phyloP scores from a whole-genome alignment of 2,888 invertebrate genomes.

The Plagodis pulveraria region DNA sequence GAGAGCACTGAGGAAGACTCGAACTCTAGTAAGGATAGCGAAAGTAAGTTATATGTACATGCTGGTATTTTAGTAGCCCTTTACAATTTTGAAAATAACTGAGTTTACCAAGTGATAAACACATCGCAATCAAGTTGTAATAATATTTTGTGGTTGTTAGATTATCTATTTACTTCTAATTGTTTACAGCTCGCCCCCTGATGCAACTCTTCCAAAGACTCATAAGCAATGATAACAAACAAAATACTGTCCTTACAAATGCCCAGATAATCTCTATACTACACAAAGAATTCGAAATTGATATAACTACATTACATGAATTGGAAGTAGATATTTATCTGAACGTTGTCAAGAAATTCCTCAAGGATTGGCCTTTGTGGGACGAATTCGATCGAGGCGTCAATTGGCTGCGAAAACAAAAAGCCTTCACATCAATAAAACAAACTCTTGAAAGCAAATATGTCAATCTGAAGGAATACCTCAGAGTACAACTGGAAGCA shows the following conservation, averaged over 20 bases:
- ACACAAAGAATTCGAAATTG: conserved; percentile 58
- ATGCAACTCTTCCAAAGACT: conserved; percentile 61
- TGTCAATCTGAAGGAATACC: conserved; percentile 54
- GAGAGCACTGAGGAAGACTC: conserved; percentile 31
- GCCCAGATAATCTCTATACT: conserved; percentile 64
- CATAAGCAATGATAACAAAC: conserved; percentile 58
- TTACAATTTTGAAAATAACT: not conserved
- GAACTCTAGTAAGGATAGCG: conserved; percentile 3
- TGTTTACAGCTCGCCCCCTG: conserved; percentile 64
- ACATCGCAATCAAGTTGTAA: not conserved
- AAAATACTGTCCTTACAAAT: conserved; percentile 66
- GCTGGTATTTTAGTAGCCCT: not conserved
- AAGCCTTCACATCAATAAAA: conserved; percentile 40
- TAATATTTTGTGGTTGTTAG: not conserved
- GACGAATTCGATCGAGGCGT: conserved; percentile 61
- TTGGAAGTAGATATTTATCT: conserved; percentile 67
- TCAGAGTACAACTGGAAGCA: conserved; percentile 50
- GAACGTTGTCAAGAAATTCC: conserved; percentile 64
- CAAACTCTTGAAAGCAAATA: conserved; percentile 57
- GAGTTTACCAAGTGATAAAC: conserved; percentile 2
- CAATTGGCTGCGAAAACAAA: conserved; percentile 44
- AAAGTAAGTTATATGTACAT: conserved; percentile 36
- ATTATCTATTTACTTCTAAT: not conserved
- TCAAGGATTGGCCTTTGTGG: conserved; percentile 76
- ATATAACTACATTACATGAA: conserved; percentile 49